Base-by-base conservation (phyloP, 2,888 invertebrate species). In the Cantharis flavilabris region DNA sequence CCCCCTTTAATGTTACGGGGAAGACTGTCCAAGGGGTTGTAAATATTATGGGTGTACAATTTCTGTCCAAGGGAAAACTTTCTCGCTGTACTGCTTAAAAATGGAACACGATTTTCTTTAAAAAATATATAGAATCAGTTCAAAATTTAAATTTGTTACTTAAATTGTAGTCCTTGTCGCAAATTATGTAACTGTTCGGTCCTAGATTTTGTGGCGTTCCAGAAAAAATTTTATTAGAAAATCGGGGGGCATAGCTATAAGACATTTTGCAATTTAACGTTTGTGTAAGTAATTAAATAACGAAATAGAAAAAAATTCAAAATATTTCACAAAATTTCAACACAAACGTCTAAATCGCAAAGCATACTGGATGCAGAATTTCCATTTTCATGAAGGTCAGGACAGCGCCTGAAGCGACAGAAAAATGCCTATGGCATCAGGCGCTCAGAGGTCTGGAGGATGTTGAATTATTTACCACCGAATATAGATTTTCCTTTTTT, bases 21-120 rank as follows among this genome's bases (percentile, higher is more conserved):
- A n/a, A 49, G 49, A n/a, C 49, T 49, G 7, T 49, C 49, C 49
- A 49, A 64, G 13, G 65, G 77, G 71, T 69, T 62, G 69, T 75
- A 80, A 65, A 78, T 73, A 18, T 78, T 74, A 13, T 81, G 63
- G 11, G 78, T 78, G 28, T 78, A 79, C 13, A 71, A 16, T 13
- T 75, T 75, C n/a, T 65, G 16, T 9, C 63, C 74, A n/a, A 75
- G 67, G 2, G 28, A n/a, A 69, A 69, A 73, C 64, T 76, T 77
- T 28, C 81, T 75, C 72, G 62, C 62, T 9, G 80, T 72, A n/a
- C 75, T 75, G 26, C 81, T 79, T 69, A 81, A 62, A 72, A 84
- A 84, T 14, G 84, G 83, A 9, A 77, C 82, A 23, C 49, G 20
- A 71, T 83, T 83, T 76, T 80, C 83, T 81, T 62, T 26, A 79